Base-by-base conservation (phyloP, 2,797 vertebrate genomes). In the Xenops minutus region DNA sequence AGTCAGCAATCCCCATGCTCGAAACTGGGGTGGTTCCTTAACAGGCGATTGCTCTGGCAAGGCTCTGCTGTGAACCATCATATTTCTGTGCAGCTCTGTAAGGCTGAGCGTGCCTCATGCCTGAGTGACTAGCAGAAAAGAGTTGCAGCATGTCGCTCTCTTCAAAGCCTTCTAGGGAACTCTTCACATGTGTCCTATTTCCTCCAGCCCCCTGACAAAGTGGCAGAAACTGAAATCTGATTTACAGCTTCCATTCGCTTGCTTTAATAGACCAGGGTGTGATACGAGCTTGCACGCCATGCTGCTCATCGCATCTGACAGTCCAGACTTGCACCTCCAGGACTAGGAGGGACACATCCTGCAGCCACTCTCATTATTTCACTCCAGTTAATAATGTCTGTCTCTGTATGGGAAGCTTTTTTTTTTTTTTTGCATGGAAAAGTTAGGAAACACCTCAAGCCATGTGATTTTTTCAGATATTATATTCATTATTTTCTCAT, bases 381-480 rank as follows among this genome's bases (percentile, higher is more conserved):
- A 83, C 92, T 86, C 75, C 51, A 91, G 81, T 84, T 95, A 85
- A 74, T 68, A 77, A 85, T 81, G 43, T 71, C 69, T 93, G 37
- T 58, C 67, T 49, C 36, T 82, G 37, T 14, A 22, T 41, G 43
- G 48, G 72, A 95, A 61, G 68, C 7, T 19, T 20, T 30, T 41
- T 41, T 62, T 61, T 84, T 30, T 44, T 49, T 64, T 64, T 61
- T 36, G 0, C 4, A 7, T 5, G 41, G 63, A 92, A 77, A 93
- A 92, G 63, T 85, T 92, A 64, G 90, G 80, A 75, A 92, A 91
- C 34, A 69, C 67, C 77, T 85, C 89, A 81, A 96, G n/a, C 83
- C 92, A 79, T n/a, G 19, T 61, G 80, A 92, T 87, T 94, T 97
- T 90, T 73, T 80, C 93, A 81, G 95, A 68, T 94, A 90, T 77